phyloP scores from a whole-genome alignment of 2,888 invertebrate species.

The Pseudococcus jackbeardsleyi region DNA sequence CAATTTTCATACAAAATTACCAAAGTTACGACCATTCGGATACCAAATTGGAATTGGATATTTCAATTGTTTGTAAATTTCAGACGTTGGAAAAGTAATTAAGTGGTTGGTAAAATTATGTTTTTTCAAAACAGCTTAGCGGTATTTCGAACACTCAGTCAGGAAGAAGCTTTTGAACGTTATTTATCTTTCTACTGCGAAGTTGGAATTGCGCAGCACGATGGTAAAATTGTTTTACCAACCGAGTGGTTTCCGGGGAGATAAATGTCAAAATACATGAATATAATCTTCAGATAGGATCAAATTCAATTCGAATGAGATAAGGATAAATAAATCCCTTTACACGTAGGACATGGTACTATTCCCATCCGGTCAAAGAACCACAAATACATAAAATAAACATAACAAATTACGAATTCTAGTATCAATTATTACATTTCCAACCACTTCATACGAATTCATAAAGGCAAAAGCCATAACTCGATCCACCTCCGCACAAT shows the following conservation, averaged over 20 bases:
- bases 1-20: not conserved
- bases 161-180: not conserved
- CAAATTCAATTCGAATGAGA: not conserved
- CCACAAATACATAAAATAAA: not conserved
- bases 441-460: not conserved
- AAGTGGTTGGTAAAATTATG: not conserved
- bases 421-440: no score
- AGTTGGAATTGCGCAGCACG: no score
- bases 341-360: not conserved
- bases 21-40: not conserved
- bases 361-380: not conserved
- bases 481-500: not conserved
- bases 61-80: not conserved
- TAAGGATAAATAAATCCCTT: not conserved
- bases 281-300: not conserved
- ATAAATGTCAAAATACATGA: not conserved
- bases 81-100: not conserved
- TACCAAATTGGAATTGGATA: slow-evolving; percentile 6
- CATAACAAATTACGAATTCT: not conserved
- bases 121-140: not conserved
- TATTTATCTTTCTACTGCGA: not conserved
- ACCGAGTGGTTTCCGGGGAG: no score
- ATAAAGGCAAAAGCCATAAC: not conserved
- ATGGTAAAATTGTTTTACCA: no score
- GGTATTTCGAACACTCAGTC: not conserved